Conservation (phyloP, 2,888 invertebrate species). For the Lasioglossum pauxillum region DNA sequence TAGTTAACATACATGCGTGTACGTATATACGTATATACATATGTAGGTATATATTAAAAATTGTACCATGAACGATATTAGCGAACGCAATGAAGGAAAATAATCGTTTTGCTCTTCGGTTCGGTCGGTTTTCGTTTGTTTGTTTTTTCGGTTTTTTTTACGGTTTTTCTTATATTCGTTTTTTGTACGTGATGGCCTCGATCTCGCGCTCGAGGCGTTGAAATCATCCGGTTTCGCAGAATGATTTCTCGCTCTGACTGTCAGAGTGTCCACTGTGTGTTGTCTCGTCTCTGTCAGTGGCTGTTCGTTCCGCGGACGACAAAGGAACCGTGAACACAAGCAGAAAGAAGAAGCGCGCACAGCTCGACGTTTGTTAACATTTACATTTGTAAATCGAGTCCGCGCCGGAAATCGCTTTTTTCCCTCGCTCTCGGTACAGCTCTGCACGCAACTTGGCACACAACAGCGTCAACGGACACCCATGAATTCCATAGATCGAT, state of each 20-base stretch:
- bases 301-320: conserved; percentile 24
- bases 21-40: not conserved
- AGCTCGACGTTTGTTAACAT: conserved; percentile 24
- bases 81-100: conserved; percentile 25
- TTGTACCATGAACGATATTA: conserved; percentile 36
- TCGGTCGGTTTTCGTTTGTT: conserved; percentile 39
- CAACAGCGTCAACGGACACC: not conserved
- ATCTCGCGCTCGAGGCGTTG: not conserved
- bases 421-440: not conserved
- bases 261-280: not conserved
- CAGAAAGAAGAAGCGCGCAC: conserved; percentile 52
- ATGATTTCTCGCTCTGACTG: not conserved
- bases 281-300: conserved; percentile 8
- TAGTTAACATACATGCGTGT: not conserved
- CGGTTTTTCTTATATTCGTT: not conserved
- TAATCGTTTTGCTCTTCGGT: conserved; percentile 13
- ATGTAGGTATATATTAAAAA: conserved; percentile 1
- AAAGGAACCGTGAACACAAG: conserved; percentile 57
- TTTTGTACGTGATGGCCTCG: not conserved
- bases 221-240: not conserved
- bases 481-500: not conserved
- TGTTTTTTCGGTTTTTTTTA: not conserved
- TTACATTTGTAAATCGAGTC: not conserved
- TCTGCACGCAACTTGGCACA: not conserved
- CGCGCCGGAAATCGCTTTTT: not conserved